phyloP scores from a whole-genome alignment of 2,113 vertebrate genomes.

The Melanocharis versteri region DNA sequence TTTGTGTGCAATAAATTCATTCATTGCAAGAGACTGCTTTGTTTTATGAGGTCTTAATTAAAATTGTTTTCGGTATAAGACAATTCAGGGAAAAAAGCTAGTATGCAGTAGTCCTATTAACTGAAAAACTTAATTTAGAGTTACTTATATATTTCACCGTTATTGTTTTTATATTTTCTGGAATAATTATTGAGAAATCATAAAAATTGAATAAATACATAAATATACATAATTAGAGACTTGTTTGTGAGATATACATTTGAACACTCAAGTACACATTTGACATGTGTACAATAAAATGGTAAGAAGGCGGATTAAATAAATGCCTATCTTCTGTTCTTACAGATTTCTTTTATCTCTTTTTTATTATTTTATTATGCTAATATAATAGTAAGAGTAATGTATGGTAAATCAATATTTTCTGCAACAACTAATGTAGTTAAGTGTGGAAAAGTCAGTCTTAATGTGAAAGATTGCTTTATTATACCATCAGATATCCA shows the following conservation, averaged over 20 bases:
- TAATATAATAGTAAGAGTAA: neutral
- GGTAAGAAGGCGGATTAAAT: neutral
- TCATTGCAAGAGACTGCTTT: conserved; percentile 42
- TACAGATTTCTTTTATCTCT: neutral
- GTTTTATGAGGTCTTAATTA: conserved; percentile 61
- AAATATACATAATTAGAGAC: neutral
- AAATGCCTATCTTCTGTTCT: neutral
- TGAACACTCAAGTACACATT: neutral
- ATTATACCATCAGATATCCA: neutral
- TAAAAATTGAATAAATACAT: neutral
- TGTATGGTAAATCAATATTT: neutral
- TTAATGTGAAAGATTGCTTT: neutral
- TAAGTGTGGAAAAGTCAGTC: neutral
- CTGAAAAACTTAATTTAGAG: conserved; percentile 18
- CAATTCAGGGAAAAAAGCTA: neutral
- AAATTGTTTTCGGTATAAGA: neutral
- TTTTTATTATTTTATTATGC: neutral
- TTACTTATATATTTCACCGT: neutral
- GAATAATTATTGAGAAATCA: neutral
- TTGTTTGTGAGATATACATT: neutral
- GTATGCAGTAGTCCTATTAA: conserved; percentile 6
- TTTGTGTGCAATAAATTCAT: conserved; percentile 43
- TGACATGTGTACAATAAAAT: neutral
- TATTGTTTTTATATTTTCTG: neutral
- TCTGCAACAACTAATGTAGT: neutral